phyloP scores from a whole-genome alignment of 2,113 vertebrate genomes.

The Balaeniceps rex region DNA sequence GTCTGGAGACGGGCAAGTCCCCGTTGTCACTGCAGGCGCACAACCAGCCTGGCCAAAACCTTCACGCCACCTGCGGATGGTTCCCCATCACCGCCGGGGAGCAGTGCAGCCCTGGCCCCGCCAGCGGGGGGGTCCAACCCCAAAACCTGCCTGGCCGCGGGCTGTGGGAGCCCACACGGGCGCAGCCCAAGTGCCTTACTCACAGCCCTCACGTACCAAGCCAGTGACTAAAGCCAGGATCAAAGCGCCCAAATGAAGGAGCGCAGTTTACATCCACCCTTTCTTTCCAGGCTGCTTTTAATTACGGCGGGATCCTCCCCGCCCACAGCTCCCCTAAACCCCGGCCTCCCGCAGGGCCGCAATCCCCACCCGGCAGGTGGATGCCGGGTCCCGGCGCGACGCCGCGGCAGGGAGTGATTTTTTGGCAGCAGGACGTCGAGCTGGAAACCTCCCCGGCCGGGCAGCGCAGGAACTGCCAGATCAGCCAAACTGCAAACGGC shows the following conservation, averaged over 20 bases:
- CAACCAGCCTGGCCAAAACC: background rate
- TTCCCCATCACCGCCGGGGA: background rate
- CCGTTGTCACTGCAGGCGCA: background rate
- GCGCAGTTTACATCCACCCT: conserved; percentile 13
- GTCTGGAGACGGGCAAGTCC: background rate
- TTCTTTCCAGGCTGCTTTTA: conserved; percentile 21
- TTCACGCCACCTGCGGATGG: background rate
- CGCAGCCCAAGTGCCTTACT: background rate
- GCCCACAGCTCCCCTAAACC: background rate
- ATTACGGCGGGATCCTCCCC: background rate
- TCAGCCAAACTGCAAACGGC: background rate
- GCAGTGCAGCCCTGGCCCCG: background rate
- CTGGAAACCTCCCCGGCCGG: background rate
- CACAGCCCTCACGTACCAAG: conserved; percentile 44
- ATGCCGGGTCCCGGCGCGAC: rapidly evolving
- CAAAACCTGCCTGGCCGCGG: background rate
- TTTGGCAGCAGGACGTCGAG: background rate
- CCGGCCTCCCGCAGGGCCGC: background rate
- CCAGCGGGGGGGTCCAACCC: rapidly evolving
- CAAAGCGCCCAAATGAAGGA: conserved; percentile 38
- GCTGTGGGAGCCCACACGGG: background rate
- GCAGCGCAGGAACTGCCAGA: background rate
- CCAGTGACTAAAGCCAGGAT: conserved; percentile 8
- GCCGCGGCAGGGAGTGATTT: background rate
- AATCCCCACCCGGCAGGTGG: background rate